A percentile compares a stretch with the other conserved stretches of the same genome.
phyloP scores from a whole-genome alignment of 2,888 invertebrate genomes.

The Beris morrisii region DNA sequence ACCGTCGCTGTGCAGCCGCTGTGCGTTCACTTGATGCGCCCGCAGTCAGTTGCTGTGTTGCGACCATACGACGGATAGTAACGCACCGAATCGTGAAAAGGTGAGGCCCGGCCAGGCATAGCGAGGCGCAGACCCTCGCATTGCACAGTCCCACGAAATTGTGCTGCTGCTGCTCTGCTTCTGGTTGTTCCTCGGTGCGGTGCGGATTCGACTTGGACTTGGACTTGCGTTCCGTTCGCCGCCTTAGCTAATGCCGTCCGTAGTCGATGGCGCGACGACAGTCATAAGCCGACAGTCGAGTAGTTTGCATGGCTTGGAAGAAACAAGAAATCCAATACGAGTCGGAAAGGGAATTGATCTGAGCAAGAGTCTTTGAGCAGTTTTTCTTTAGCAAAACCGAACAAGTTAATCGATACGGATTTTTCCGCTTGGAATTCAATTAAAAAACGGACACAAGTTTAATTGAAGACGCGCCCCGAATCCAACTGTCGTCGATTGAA shows the following conservation, averaged over 20 bases:
- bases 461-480: too few relatives aligned
- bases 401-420: too few relatives aligned
- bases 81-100: too few relatives aligned
- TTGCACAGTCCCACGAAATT: conserved; percentile 12
- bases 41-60: neutral
- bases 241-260: conserved; percentile 20
- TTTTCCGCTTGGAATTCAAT: too few relatives aligned
- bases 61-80: too few relatives aligned
- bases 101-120: too few relatives aligned
- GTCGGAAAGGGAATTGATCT: neutral
- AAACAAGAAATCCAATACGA: conserved; percentile 19
- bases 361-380: conserved; percentile 17
- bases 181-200: conserved; percentile 13
- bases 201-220: conserved; percentile 16
- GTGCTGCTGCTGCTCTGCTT: neutral
- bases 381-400: too few relatives aligned
- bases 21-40: conserved; percentile 7
- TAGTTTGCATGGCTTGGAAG: conserved; percentile 27
- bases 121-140: neutral
- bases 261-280: conserved; percentile 11
- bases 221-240: conserved; percentile 9
- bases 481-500: too few relatives aligned
- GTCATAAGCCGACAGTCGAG: conserved; percentile 30
- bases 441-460: too few relatives aligned
- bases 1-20: neutral